Percentiles rank a stretch among this genome's conserved stretches.
These are phyloP conservation scores for Sminthurides aquaticus DNA, from an alignment of 2,888 invertebrate genomes.

Conservation along the genomic window DNA sequence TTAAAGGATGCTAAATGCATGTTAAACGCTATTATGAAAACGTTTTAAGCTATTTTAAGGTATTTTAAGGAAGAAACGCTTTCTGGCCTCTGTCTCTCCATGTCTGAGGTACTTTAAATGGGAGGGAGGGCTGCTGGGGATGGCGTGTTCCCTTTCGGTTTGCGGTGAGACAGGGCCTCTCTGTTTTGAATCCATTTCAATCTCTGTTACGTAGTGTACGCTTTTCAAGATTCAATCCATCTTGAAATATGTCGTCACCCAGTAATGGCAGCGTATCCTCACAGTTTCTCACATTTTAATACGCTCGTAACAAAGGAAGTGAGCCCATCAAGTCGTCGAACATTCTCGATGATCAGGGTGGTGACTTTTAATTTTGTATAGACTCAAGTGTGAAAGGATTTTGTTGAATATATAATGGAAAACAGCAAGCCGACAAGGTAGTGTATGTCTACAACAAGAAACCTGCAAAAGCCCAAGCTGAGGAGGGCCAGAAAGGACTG, in stretches of 20 bases:
- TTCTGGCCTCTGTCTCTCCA: too few species aligned
- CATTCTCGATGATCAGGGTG: conserved; percentile 2
- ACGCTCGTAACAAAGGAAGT: background rate
- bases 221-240: background rate
- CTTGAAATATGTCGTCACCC: background rate
- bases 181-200: too few species aligned
- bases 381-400: background rate
- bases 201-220: background rate
- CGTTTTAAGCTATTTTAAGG: too few species aligned
- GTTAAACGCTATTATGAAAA: too few species aligned
- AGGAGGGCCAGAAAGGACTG: background rate
- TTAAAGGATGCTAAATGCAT: too few species aligned
- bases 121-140: too few species aligned
- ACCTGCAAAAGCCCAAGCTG: background rate
- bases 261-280: background rate
- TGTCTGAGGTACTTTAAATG: too few species aligned
- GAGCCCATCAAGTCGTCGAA: conserved; percentile 2
- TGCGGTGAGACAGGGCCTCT: background rate
- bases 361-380: background rate
- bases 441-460: too few species aligned
- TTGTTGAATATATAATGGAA: background rate
- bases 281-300: background rate
- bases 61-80: too few species aligned
- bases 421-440: too few species aligned
- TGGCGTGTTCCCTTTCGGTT: background rate